A percentile compares a stretch with the other conserved stretches of the same genome.
These are phyloP conservation scores for Drosophila greeni DNA, from an alignment of 2,888 invertebrate genomes.

Conservation along the genomic window DNA sequence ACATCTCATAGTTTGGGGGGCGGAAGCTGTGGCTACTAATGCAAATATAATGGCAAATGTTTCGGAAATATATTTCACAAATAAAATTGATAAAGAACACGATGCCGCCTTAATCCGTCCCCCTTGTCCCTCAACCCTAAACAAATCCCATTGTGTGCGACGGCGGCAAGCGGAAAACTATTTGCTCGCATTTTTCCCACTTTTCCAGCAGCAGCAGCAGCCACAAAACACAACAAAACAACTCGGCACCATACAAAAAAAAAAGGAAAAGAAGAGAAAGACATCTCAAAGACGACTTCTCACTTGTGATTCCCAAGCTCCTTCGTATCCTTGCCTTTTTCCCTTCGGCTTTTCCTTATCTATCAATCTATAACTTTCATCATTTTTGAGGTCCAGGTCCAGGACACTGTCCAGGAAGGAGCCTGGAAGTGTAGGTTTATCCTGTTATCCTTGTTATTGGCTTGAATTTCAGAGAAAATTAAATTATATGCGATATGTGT, in stretches of 20 bases:
- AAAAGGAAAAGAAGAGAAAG: neutral
- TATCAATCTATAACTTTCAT: slow-evolving; percentile 29
- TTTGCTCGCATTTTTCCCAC: slow-evolving; percentile 56
- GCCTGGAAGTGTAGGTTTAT: neutral
- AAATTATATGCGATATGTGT: too few relatives aligned
- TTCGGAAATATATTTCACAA: slow-evolving; percentile 74
- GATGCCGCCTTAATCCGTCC: slow-evolving; percentile 4
- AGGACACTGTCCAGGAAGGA: slow-evolving; percentile 11
- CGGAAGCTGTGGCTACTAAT: slow-evolving; percentile 72
- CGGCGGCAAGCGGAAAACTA: slow-evolving; percentile 60
- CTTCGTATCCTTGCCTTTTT: slow-evolving; percentile 11
- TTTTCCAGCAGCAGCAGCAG: slow-evolving; percentile 20
- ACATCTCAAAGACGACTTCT: slow-evolving; percentile 14
- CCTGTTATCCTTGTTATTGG: neutral
- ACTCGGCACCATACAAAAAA: neutral
- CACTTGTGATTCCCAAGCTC: slow-evolving; percentile 18
- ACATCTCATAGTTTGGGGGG: slow-evolving; percentile 24
- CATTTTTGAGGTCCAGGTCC: neutral
- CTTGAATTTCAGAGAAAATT: neutral
- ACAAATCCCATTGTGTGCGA: slow-evolving; percentile 24
- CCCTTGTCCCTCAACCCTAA: neutral
- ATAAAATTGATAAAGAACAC: slow-evolving; percentile 73
- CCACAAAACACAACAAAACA: slow-evolving; percentile 17
- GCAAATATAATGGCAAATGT: slow-evolving; percentile 76
- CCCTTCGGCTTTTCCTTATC: slow-evolving; percentile 13